Base-by-base conservation (phyloP, 2,888 invertebrate genomes). In the Cinara cedri region DNA sequence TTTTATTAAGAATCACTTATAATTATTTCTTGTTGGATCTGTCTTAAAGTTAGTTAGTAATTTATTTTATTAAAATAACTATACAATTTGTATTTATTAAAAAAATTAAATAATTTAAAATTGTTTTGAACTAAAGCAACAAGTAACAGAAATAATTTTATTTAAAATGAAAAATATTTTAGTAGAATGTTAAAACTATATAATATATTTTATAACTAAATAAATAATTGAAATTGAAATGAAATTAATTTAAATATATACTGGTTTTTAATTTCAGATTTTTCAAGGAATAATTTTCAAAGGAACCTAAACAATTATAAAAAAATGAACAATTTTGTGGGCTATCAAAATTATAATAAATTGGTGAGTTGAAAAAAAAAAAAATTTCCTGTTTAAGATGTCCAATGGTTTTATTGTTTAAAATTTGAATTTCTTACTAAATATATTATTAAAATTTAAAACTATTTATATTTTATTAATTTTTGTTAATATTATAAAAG, bases 291-390 rank as follows among this genome's bases (percentile, higher is more conserved):
- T 70, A 57, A 55, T 24, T 1, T 21, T 21, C 10, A 66, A 46
- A 55, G 57, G 34, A 70, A 70, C n/a, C 1, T n/a, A 51, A 9
- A 10, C 11, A 70, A 78, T 42, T 26, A 57, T 78, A 70, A 78
- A n/a, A 68, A 49, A 60, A 21, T 34, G 26, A 54, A 66, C 16
- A 75, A 44, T 19, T 51, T 51, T 9, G 21, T 68, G 49, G 60
- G 16, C 0, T 49, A 80, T 49, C 42, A 72, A 57, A 24, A 65
- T 44, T 51, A 16, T 78, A 24, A n/a, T 24, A 76, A 66, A 76
- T 55, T 55, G 46, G 68, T 60, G 10, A 60, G 57, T 19, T 26
- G 11, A 42, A 44, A 55, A 21, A 21, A 44, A 21, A 55, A 71
- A 10, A 54, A 3, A 16, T 16, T 44, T 42, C 3, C 44, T 24